Conservation (phyloP, 1,140 invertebrate genomes). For the Solenopsis fugax region DNA sequence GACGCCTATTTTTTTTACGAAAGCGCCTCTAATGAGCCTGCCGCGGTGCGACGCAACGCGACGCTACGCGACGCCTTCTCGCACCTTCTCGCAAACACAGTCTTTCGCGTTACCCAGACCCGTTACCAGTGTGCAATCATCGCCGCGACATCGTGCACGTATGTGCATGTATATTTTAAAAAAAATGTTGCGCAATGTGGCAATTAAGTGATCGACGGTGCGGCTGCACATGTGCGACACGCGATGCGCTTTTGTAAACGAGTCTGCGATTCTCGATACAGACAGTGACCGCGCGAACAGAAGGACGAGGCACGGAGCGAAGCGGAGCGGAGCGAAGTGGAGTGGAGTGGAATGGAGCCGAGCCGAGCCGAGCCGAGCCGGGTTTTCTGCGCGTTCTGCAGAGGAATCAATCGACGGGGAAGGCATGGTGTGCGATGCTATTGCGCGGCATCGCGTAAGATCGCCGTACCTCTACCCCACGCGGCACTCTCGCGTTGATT, state of each 20-base stretch:
- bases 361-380: no score
- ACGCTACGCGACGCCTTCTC: background rate
- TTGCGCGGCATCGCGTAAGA: slow-evolving; percentile 54
- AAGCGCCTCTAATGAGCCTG: background rate
- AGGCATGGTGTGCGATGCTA: slow-evolving; percentile 37
- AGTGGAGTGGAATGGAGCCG: background rate
- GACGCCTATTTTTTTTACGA: background rate
- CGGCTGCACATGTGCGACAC: background rate
- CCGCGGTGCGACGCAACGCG: no score
- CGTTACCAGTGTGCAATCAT: background rate
- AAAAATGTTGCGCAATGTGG: background rate
- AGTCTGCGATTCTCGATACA: background rate
- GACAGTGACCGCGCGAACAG: background rate
- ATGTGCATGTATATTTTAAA: no score
- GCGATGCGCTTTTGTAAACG: background rate
- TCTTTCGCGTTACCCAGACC: background rate
- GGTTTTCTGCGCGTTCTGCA: background rate
- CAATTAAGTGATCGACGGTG: background rate
- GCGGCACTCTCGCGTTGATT: background rate
- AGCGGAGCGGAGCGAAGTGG: background rate
- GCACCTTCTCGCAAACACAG: no score
- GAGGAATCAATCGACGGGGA: slow-evolving; percentile 20
- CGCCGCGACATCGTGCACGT: background rate
- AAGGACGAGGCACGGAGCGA: no score
- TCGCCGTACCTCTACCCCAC: slow-evolving; percentile 51